Evolutionary conservation across 2,113 vertebrate genomes (phyloP), one percentile per base, ranked within the genome.

Genomic region (Rallus limicola): DNA sequence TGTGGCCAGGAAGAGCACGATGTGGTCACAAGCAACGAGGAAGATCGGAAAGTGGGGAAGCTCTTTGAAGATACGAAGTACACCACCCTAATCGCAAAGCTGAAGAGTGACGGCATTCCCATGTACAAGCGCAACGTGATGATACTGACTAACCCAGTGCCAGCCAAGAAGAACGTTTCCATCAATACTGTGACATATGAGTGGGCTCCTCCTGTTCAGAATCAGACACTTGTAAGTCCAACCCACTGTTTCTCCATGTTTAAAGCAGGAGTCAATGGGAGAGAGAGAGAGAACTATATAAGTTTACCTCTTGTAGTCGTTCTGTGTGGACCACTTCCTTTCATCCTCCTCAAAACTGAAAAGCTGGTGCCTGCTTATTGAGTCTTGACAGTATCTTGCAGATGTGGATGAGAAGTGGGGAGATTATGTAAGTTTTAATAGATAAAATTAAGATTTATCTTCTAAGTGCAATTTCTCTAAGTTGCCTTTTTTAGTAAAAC

Each of bases 31-130:
- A 98, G 98, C 94, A 98, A 96, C 0, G 99, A 99, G 96, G 99
- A 99, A 81, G 99, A 99, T 96, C 98, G 98, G 94, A 99, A 99
- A 98, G 99, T 99, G 69, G 99, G 99, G 25, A 99, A 98, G 68
- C 98, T 99, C 79, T 99, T 99, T 71, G 99, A 99, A 96, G 99
- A 99, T 92, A 99, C 99, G 25, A 99, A 99, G 89, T 99, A 99
- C 94, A 99, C 98, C 0, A 98, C 98, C 26, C 98, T 99, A 64
- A 99, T 99, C 59, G 99, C 99, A 94, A 99, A 99, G 97, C 98
- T 99, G 91, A 99, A 99, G 97, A 98, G 94, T 2, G 99, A 99
- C 77, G 98, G 98, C 28, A 94, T 99, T 92, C 99, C 99, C 24
- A 93, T 98, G 92, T 99, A 99, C 87, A 98, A 98, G 91, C 98